A percentile compares a stretch with the other conserved stretches of the same genome.
phyloP scores from a whole-genome alignment of 2,888 invertebrate genomes.

The Eupithecia centaureata region DNA sequence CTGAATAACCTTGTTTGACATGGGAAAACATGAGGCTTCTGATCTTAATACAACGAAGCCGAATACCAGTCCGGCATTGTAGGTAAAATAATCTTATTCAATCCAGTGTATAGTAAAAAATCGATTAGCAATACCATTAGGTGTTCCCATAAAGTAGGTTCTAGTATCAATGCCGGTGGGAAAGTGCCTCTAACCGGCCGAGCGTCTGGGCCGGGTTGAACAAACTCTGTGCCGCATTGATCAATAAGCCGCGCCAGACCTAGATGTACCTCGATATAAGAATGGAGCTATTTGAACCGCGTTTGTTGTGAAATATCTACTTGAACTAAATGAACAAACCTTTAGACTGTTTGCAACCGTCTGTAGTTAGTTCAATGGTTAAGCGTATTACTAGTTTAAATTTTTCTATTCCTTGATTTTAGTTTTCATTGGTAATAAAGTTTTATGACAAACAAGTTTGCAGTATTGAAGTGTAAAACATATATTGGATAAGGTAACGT shows the following conservation, averaged over 20 bases:
- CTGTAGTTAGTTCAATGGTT: no score
- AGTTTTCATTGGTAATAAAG: no score
- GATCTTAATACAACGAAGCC: neutral
- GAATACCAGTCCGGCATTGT: no score
- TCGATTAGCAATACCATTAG: neutral
- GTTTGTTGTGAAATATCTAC: neutral
- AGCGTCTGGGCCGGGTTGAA: conserved; percentile 48
- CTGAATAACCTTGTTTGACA: neutral
- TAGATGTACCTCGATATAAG: conserved; percentile 26
- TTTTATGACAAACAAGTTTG: no score
- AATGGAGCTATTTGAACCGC: conserved; percentile 4
- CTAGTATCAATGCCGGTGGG: conserved; percentile 1
- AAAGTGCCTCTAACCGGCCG: conserved; percentile 46
- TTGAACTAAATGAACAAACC: neutral
- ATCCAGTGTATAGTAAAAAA: neutral
- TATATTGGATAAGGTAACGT: no score
- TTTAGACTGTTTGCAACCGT: no score
- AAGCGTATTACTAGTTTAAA: no score
- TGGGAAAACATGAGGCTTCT: neutral
- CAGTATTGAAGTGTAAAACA: no score
- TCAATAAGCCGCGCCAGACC: conserved; percentile 45
- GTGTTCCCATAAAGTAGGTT: conserved; percentile 10
- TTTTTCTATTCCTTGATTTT: no score
- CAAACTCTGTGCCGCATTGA: conserved; percentile 49
- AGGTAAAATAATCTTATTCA: neutral